Percentiles rank a stretch among this genome's conserved stretches.
Evolutionary conservation across 37 sponge, comb jelly and placozoan genomes (phyloP).

Genomic region (Haliclona indistincta): DNA sequence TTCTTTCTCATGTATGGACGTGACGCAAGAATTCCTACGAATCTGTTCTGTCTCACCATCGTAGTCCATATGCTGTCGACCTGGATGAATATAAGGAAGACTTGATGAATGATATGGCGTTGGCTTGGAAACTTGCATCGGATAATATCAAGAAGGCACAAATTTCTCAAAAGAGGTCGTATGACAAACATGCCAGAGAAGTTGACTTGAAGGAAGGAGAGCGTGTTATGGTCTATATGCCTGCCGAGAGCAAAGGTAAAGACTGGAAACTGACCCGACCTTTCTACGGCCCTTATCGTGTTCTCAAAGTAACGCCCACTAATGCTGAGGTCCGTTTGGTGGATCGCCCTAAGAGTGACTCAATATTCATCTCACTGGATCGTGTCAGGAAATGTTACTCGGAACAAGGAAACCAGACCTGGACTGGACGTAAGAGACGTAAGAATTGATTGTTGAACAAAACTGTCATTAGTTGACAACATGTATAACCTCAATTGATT

Average conservation of each 20-base stretch:
- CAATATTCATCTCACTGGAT: conserved; percentile 20
- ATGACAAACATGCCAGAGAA: conserved; percentile 14
- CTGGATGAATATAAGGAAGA: conserved; percentile 28
- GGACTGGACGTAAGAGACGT: too few species aligned
- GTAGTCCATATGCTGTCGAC: conserved; percentile 26
- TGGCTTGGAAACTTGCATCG: conserved; percentile 28
- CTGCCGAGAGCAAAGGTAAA: conserved; percentile 16
- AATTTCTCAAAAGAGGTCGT: not conserved
- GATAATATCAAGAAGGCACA: conserved; percentile 27
- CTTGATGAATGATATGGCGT: conserved; percentile 12
- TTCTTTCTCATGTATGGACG: conserved; percentile 56
- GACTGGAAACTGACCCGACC: conserved; percentile 39
- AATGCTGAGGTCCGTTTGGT: conserved; percentile 33
- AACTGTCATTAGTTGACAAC: too few species aligned
- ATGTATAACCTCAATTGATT: too few species aligned
- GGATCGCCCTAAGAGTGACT: not conserved
- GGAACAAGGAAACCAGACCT: not conserved
- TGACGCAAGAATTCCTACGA: conserved; percentile 38
- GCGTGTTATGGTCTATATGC: conserved; percentile 43
- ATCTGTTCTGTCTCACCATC: not conserved
- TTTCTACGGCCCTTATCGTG: conserved; percentile 37
- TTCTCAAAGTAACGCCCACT: conserved; percentile 15
- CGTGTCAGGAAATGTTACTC: conserved; percentile 21
- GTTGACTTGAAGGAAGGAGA: conserved; percentile 17
- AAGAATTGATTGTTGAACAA: too few species aligned